Conservation (phyloP, 2,888 invertebrate genomes). For the Zygaena filipendulae region DNA sequence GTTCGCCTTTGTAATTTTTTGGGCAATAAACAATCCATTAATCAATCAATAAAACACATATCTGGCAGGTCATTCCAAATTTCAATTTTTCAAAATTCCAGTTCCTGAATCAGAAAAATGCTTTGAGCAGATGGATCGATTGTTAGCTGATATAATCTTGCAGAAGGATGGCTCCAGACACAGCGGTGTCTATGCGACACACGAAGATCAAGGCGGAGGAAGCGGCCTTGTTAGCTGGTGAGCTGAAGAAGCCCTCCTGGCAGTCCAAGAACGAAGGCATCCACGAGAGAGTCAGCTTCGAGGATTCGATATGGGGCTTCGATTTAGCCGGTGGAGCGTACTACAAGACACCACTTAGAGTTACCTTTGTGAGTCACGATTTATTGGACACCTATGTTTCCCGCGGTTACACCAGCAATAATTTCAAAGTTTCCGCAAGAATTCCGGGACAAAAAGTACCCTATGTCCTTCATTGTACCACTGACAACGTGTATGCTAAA, state of each 20-base stretch:
- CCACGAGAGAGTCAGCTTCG: slow-evolving; percentile 52
- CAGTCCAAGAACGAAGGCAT: slow-evolving; percentile 51
- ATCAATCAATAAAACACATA: not conserved
- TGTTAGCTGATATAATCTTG: not conserved
- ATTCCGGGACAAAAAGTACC: too few species aligned
- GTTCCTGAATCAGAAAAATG: not conserved
- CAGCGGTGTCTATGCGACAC: slow-evolving; percentile 36
- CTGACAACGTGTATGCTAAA: too few species aligned
- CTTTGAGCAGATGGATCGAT: not conserved
- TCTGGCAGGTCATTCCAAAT: not conserved
- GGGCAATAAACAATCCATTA: too few species aligned
- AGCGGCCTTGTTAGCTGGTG: slow-evolving; percentile 39
- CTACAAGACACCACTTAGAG: slow-evolving; percentile 44
- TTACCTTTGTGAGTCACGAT: slow-evolving; percentile 39
- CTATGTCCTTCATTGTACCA: too few species aligned
- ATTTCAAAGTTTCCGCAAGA: too few species aligned
- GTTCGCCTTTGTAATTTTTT: too few species aligned
- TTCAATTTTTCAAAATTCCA: not conserved
- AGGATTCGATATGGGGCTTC: slow-evolving; percentile 53
- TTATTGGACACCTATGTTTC: too few species aligned
- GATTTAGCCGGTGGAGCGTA: slow-evolving; percentile 48
- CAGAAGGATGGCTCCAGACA: slow-evolving; percentile 15
- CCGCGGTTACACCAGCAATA: too few species aligned
- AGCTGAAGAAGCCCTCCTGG: slow-evolving; percentile 43
- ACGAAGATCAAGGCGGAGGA: slow-evolving; percentile 38